A percentile compares a stretch with the other conserved stretches of the same genome.
phyloP scores from a whole-genome alignment of 2,888 invertebrate species.

The Drosophila cracens region DNA sequence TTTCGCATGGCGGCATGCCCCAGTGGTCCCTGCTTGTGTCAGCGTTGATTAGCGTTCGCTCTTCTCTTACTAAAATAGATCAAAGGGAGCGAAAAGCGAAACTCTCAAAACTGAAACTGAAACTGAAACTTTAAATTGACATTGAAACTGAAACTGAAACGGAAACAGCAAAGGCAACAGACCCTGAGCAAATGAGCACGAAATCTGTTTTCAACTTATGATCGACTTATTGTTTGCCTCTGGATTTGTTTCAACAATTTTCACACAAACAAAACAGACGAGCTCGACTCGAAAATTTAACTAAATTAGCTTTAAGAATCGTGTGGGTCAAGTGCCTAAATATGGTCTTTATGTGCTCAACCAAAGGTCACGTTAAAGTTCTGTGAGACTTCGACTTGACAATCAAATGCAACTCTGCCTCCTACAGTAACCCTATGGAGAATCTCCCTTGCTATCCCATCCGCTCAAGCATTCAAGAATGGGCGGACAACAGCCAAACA shows the following conservation, averaged over 20 bases:
- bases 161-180: not conserved
- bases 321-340: not conserved
- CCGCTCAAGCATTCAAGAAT: not conserved
- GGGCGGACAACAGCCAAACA: not conserved
- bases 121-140: constrained; percentile 3
- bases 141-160: constrained; percentile 4
- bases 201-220: not conserved
- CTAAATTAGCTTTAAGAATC: not conserved
- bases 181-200: not conserved
- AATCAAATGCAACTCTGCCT: not conserved
- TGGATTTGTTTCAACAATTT: not conserved
- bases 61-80: constrained; percentile 35
- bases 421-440: not conserved
- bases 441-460: not conserved
- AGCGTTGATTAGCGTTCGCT: constrained; percentile 13
- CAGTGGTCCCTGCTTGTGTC: constrained; percentile 7
- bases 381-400: not conserved
- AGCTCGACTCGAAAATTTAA: not conserved
- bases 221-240: not conserved
- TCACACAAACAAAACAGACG: not conserved
- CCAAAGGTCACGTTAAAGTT: not conserved
- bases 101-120: not conserved
- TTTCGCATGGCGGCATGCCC: constrained; percentile 13
- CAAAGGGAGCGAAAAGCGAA: constrained; percentile 29
- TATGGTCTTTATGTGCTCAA: not conserved